phyloP scores from a whole-genome alignment of 2,888 invertebrate genomes.

The Mesoligia furuncula region DNA sequence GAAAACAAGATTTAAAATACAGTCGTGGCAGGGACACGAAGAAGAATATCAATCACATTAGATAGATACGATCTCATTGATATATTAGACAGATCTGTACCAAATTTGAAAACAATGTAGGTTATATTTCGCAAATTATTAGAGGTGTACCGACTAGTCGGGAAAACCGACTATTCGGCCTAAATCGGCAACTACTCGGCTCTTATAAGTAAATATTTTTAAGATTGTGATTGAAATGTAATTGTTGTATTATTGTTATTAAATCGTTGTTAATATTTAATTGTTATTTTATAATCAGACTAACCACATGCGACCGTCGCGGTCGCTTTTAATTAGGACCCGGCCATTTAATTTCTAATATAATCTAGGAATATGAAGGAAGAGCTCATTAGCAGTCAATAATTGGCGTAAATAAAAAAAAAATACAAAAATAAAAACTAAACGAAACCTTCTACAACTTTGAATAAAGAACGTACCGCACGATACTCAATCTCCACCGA shows the following conservation, averaged over 20 bases:
- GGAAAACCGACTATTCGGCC: background rate
- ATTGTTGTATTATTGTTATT: too few species aligned
- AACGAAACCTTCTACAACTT: background rate
- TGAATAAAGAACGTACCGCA: background rate
- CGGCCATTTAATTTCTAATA: background rate
- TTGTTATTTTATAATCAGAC: background rate
- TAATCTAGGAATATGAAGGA: background rate
- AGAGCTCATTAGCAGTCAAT: background rate
- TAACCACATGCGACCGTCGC: background rate
- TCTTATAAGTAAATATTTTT: background rate
- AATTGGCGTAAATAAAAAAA: background rate
- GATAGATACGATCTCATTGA: background rate
- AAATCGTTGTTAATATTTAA: background rate
- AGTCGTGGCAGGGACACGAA: too few species aligned
- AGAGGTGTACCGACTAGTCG: background rate
- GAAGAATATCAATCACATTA: background rate
- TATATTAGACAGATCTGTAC: slow-evolving; percentile 1
- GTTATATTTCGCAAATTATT: background rate
- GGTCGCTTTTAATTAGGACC: background rate
- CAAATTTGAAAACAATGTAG: background rate
- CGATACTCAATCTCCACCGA: background rate
- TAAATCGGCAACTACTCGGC: background rate
- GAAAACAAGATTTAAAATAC: too few species aligned
- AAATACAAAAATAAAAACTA: background rate
- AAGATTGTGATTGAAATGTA: background rate